These are phyloP conservation scores for Limnephilus rhombicus DNA, from an alignment of 2,888 invertebrate species.

Conservation along the genomic window DNA sequence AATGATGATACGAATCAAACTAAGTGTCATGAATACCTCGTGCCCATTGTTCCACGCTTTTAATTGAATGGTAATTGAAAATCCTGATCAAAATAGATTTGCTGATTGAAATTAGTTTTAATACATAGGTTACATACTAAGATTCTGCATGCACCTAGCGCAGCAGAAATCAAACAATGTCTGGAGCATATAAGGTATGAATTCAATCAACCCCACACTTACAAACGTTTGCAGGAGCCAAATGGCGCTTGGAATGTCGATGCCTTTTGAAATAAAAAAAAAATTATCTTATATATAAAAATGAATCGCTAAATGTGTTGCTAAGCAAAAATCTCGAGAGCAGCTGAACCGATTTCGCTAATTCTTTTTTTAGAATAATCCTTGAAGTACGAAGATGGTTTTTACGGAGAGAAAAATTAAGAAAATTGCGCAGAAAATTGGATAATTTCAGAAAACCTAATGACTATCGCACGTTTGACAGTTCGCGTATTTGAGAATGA, in stretches of 20 bases:
- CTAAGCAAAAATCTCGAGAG: too few species aligned
- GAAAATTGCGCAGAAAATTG: too few species aligned
- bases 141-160: neutral
- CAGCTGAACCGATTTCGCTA: too few species aligned
- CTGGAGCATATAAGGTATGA: neutral
- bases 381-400: too few species aligned
- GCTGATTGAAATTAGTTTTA: neutral
- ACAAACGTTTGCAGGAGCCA: neutral
- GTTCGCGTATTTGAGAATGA: too few species aligned
- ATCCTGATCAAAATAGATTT: slow-evolving; percentile 22
- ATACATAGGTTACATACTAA: neutral
- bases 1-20: slow-evolving; percentile 33
- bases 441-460: too few species aligned
- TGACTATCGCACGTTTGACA: too few species aligned
- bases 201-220: neutral
- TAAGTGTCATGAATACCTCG: slow-evolving; percentile 47
- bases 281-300: too few species aligned
- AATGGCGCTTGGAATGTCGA: neutral
- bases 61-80: slow-evolving; percentile 42
- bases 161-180: neutral
- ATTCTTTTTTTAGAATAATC: too few species aligned
- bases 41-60: slow-evolving; percentile 27
- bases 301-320: too few species aligned
- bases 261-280: neutral
- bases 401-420: too few species aligned